Base-by-base conservation (phyloP, 1,140 invertebrate species). In the Globodera rostochiensis region DNA sequence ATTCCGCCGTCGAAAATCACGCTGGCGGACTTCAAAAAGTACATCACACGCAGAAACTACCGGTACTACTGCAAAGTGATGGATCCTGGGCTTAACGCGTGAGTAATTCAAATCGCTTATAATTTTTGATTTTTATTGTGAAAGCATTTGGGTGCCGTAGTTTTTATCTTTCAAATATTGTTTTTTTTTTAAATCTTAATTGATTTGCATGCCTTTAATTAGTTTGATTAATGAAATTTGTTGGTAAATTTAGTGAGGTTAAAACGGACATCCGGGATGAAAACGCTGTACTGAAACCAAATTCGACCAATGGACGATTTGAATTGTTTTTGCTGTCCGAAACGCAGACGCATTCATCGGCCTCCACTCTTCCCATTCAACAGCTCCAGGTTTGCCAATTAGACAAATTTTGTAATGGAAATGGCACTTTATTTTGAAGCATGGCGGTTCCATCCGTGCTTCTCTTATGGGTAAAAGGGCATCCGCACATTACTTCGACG, bases 1-100 rank as follows among this genome's bases (percentile, higher is more conserved):
- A 94, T 98, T 90, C 94, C 95, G 49, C 95, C 96, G 6, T 95
- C 97, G 90, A 94, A 95, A 92, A 96, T 98, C 74, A 98, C 95
- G 81, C 92, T 99, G 83, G 93, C 94, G 79, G 96, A 99, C 92
- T 98, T 99, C 91, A 98, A 98, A 47, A 71, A 45, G 50, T 82
- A 21, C 21, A 80, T 79, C 47, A 82, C 66, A 13, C 53, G 64
- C 19, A 36, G 78, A 53, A 80, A 70, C n/a, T 82, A 73, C 74
- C 77, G 78, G 57, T 79, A 74, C 69, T 82, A 82, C 45, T 81
- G 74, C 67, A 82, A 80, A 67, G 49, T 81, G 13, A 66, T 80
- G 77, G 81, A 82, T 70, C 46, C 76, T 8, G 81, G 45, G 6
- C 71, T 82, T 21, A 82, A 82, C 25, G 60, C 79, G 76, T 82